These are phyloP conservation scores for Mus minutoides DNA, from an alignment of 2,797 vertebrate genomes.

Conservation along the genomic window DNA sequence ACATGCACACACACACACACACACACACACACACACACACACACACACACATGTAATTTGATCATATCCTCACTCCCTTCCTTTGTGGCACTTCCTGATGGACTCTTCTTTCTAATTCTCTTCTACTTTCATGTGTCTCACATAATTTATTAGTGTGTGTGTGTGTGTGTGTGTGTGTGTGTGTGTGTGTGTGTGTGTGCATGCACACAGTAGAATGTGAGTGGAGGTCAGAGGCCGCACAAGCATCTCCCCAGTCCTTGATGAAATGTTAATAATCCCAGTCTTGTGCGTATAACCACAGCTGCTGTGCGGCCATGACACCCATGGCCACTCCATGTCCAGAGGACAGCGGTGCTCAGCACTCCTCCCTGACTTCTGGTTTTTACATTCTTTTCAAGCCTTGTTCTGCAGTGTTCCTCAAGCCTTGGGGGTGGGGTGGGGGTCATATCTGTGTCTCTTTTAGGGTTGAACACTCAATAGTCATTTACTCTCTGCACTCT, in stretches of 20 bases:
- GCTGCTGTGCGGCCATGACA: background rate
- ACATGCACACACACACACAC: too few relatives aligned
- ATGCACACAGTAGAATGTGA: background rate
- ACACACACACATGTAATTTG: too few relatives aligned
- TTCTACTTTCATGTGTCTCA: background rate
- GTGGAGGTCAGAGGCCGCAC: background rate
- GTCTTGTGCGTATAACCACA: background rate
- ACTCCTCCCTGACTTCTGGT: background rate
- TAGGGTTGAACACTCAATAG: background rate
- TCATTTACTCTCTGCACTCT: background rate
- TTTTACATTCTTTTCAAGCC: background rate
- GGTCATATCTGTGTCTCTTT: background rate
- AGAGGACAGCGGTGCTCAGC: background rate
- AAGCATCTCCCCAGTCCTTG: background rate
- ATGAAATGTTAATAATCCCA: background rate
- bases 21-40: too few relatives aligned
- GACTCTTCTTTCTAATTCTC: background rate
- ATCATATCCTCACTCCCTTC: background rate
- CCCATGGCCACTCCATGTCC: rapidly evolving
- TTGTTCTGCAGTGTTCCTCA: background rate
- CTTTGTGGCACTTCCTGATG: background rate
- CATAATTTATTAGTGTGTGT: background rate
- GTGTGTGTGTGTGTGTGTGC: background rate
- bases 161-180: background rate
- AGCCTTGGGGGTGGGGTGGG: background rate